Conservation (phyloP, 2,797 vertebrate genomes). For the Hyperoplus lanceolatus region DNA sequence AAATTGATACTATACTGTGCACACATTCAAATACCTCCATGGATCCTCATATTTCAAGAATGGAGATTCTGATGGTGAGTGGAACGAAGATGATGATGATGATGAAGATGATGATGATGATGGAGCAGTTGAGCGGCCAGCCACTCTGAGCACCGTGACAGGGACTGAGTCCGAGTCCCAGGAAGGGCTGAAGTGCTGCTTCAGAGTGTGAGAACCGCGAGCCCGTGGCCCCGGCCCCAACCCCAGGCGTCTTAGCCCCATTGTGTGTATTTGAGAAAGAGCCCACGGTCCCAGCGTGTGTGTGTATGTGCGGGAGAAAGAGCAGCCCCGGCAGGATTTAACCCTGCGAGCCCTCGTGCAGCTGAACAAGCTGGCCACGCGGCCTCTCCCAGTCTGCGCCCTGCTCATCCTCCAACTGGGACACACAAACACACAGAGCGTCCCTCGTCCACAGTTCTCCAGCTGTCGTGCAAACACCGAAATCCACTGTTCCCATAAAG, state of each 20-base stretch:
- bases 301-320: slow-evolving; percentile 39
- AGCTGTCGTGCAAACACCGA: slow-evolving; percentile 70
- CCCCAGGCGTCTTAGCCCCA: slow-evolving; percentile 71
- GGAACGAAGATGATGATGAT: slow-evolving; percentile 30
- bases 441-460: slow-evolving; percentile 66
- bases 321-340: slow-evolving; percentile 76
- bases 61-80: slow-evolving; percentile 35
- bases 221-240: slow-evolving; percentile 66
- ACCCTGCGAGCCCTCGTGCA: slow-evolving; percentile 82
- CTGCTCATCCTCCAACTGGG: slow-evolving; percentile 77
- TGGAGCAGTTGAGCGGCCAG: slow-evolving; percentile 64
- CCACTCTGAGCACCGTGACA: slow-evolving; percentile 65
- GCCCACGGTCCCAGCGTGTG: slow-evolving; percentile 56
- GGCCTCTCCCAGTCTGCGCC: slow-evolving; percentile 70
- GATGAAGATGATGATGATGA: slow-evolving; percentile 31
- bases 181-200: slow-evolving; percentile 52
- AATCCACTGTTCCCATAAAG: slow-evolving; percentile 47
- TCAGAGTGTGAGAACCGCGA: slow-evolving; percentile 79
- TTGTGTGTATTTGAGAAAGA: slow-evolving; percentile 69
- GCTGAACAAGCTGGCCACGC: slow-evolving; percentile 84
- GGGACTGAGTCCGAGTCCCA: slow-evolving; percentile 61
- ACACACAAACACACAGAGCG: slow-evolving; percentile 74
- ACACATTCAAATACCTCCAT: slow-evolving; percentile 74
- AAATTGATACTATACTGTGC: not conserved
- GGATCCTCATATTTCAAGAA: slow-evolving; percentile 75